phyloP scores from a whole-genome alignment of 1,140 invertebrate species.

The Colletes gigas region DNA sequence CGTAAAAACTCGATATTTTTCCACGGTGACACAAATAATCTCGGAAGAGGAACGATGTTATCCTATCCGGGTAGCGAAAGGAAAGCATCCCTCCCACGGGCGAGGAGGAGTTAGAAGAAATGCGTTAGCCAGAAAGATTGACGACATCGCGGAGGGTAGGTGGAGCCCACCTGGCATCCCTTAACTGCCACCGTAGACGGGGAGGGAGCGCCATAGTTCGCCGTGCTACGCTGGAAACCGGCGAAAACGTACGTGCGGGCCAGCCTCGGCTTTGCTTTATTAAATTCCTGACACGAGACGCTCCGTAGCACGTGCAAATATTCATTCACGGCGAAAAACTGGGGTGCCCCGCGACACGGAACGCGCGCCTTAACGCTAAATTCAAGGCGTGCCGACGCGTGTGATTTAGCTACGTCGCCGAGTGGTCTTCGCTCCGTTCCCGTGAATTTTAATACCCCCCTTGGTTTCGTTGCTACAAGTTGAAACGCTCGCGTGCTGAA shows the following conservation, averaged over 20 bases:
- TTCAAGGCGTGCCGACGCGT: slow-evolving; percentile 43
- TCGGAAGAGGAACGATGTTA: not conserved
- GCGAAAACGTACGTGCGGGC: slow-evolving; percentile 37
- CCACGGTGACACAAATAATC: not conserved
- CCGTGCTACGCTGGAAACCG: slow-evolving; percentile 31
- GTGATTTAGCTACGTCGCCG: slow-evolving; percentile 41
- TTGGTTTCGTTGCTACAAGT: not conserved
- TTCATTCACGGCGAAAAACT: slow-evolving; percentile 69
- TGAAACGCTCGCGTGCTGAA: not conserved
- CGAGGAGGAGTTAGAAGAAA: slow-evolving; percentile 37
- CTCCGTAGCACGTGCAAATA: slow-evolving; percentile 80
- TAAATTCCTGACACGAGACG: slow-evolving; percentile 80
- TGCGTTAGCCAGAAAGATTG: slow-evolving; percentile 36
- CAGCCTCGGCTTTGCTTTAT: slow-evolving; percentile 73
- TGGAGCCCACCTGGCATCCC: slow-evolving; percentile 24
- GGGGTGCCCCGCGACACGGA: slow-evolving; percentile 15
- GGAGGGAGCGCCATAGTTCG: slow-evolving; percentile 24
- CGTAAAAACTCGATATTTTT: not conserved
- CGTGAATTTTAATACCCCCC: slow-evolving; percentile 3
- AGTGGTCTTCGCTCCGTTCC: slow-evolving; percentile 28
- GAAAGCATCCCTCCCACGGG: not conserved
- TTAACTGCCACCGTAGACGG: slow-evolving; percentile 2
- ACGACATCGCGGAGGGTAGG: slow-evolving; percentile 17
- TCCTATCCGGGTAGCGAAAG: not conserved
- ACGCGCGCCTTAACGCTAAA: slow-evolving; percentile 46